These are phyloP conservation scores for Pantherophis vulpinus DNA, from an alignment of 2,797 vertebrate species.

Conservation along the genomic window DNA sequence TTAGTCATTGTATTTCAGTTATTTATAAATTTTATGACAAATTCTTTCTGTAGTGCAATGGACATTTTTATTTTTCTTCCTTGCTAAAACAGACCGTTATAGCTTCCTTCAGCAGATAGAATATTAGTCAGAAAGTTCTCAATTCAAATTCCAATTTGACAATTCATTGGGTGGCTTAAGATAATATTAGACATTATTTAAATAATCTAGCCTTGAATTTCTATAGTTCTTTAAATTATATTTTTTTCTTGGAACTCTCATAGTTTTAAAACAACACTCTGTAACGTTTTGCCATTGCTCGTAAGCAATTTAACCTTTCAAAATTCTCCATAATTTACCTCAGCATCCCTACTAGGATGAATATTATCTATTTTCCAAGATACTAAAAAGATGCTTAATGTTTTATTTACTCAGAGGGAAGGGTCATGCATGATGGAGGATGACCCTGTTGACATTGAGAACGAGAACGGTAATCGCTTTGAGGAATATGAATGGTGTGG, in stretches of 20 bases:
- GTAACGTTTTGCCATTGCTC: neutral
- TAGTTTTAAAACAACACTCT: neutral
- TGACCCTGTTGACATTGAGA: slow-evolving; percentile 92
- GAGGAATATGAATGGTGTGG: slow-evolving; percentile 99
- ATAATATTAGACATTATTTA: neutral
- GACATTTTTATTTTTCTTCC: neutral
- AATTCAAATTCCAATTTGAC: neutral
- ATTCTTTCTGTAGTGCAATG: neutral
- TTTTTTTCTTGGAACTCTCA: neutral
- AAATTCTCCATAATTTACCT: slow-evolving; percentile 28
- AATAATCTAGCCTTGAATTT: neutral
- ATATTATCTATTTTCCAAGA: neutral
- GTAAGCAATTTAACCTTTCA: neutral
- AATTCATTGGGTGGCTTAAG: neutral
- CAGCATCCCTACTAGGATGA: slow-evolving; percentile 7
- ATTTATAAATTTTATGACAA: neutral
- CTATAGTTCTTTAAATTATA: neutral
- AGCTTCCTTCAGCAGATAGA: neutral
- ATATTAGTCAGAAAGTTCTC: neutral
- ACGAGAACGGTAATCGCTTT: slow-evolving; percentile 92
- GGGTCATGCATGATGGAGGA: slow-evolving; percentile 88
- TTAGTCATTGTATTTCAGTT: neutral
- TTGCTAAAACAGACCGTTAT: neutral
- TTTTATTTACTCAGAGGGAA: slow-evolving; percentile 84
- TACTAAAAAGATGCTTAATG: neutral